These are phyloP conservation scores for Chloroceryle inda DNA, from an alignment of 2,797 vertebrate species.

Conservation along the genomic window DNA sequence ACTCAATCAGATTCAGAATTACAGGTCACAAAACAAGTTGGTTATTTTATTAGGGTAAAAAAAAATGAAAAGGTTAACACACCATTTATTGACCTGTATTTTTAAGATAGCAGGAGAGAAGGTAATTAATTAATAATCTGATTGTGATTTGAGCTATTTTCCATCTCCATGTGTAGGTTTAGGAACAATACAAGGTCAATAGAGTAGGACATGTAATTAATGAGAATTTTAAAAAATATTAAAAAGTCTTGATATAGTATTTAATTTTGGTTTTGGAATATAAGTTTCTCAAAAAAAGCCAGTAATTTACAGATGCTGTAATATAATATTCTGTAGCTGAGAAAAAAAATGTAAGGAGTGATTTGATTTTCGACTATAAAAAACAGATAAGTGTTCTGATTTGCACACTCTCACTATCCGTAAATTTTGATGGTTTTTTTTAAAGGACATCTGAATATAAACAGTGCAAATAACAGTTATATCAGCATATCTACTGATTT, in stretches of 20 bases:
- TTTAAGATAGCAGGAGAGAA: slow-evolving; percentile 32
- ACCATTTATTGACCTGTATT: slow-evolving; percentile 54
- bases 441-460: slow-evolving; percentile 79
- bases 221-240: slow-evolving; percentile 1
- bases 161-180: neutral
- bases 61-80: slow-evolving; percentile 58
- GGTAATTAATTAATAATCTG: slow-evolving; percentile 51
- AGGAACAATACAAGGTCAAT: neutral
- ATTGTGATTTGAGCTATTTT: neutral
- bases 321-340: slow-evolving; percentile 76
- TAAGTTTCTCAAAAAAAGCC: slow-evolving; percentile 65
- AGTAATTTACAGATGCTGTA: slow-evolving; percentile 49
- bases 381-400: slow-evolving; percentile 76
- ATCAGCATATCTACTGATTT: slow-evolving; percentile 74
- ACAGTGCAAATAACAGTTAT: slow-evolving; percentile 77
- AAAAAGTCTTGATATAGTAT: slow-evolving; percentile 25
- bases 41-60: slow-evolving; percentile 68
- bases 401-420: slow-evolving; percentile 57
- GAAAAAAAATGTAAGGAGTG: slow-evolving; percentile 71
- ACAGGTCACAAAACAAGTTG: slow-evolving; percentile 75
- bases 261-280: slow-evolving; percentile 60
- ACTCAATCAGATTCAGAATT: slow-evolving; percentile 79
- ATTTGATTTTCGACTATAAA: slow-evolving; percentile 80
- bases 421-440: slow-evolving; percentile 76
- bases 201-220: slow-evolving; percentile 14